Evolutionary conservation across 2,888 invertebrate genomes (phyloP), one percentile per base, ranked within the genome.

Genomic region (Anthrax anthrax): DNA sequence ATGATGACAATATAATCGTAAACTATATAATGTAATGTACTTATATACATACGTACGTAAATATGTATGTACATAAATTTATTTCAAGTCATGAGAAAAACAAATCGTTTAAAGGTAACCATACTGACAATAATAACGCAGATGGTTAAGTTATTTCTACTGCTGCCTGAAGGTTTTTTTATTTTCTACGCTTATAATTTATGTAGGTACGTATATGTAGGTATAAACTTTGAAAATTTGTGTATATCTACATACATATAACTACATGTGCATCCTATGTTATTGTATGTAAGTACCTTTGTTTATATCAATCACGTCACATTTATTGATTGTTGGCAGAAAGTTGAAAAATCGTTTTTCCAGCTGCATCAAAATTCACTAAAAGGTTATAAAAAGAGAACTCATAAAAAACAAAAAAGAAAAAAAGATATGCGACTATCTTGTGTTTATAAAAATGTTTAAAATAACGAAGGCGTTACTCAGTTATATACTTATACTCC

Each of bases 301-400:
- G 5, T 23, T 6, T 23, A 23, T 23, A 23, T 23, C 8, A 32
- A 9, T 27, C 23, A 32, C 29, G 29, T 32, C 44, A 45, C 45
- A 44, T 48, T 37, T 37, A 48, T 48, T 42, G 40, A 29, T 32
- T 12, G 29, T 12, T 23, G 48, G 18, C 45, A 39, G 36, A 34
- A 48, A 48, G 44, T 45, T 48, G 39, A 39, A 39, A 44, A 48
- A 48, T 47, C 45, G 42, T 38, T 42, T 36, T 17, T 16, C n/a
- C 23, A 23, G 17, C 38, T 27, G 36, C 38, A 23, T 34, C 32
- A 19, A 19, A 36, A 32, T 32, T 32, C 9, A 32, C 13, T 32
- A 9, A 32, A 23, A 27, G 10, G 5, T n/a, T 29, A 42, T 12
- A 23, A 23, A 40, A 19, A 16, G 12, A 32, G 12, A 4, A 32